phyloP scores from a whole-genome alignment of 2,113 vertebrate species.

The Elephantulus edwardii region DNA sequence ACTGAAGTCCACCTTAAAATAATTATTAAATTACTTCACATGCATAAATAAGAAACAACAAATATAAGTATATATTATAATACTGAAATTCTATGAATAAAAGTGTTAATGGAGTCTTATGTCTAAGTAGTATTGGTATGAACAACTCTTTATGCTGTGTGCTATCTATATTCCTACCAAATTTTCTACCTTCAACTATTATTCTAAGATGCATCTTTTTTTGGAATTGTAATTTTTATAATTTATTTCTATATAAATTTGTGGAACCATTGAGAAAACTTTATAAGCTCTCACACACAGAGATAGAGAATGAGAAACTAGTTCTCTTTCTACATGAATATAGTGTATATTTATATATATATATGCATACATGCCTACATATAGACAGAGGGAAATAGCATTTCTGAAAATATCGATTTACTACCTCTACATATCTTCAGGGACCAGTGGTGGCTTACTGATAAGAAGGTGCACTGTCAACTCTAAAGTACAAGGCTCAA shows the following conservation, averaged over 20 bases:
- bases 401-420: no score
- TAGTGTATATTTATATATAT: neutral
- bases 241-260: no score
- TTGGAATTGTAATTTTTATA: neutral
- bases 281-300: neutral
- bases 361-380: neutral
- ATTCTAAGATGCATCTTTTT: neutral
- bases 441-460: no score
- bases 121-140: neutral
- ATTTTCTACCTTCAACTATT: neutral
- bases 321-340: neutral
- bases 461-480: no score
- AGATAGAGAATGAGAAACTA: neutral
- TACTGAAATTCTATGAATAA: neutral
- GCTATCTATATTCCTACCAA: neutral
- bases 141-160: neutral
- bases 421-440: no score
- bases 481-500: no score
- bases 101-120: neutral
- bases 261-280: neutral
- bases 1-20: no score
- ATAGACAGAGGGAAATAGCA: no score
- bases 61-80: neutral
- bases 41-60: conserved; percentile 4
- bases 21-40: neutral